Base-by-base conservation (phyloP, 1,140 invertebrate species). In the Grapholita molesta region DNA sequence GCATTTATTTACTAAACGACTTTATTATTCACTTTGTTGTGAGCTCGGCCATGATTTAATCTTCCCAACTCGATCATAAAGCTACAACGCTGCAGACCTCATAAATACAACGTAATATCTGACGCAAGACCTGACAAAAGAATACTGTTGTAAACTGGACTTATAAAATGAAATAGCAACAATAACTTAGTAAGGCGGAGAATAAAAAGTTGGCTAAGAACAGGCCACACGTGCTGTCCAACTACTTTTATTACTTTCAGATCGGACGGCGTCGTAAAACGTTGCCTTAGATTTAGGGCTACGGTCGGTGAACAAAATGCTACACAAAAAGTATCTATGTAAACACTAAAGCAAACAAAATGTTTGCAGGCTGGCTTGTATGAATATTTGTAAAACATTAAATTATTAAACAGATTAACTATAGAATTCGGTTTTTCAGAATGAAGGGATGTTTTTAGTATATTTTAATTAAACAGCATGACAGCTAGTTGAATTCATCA, bases 211-310 rank as follows among this genome's bases (percentile, higher is more conserved):
- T 65, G 15, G 15, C 64, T 18, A 24, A 65, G 64, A 38, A 65
- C 32, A 23, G 64, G 30, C 64, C 64, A 65, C 64, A 65, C 64
- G 33, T 65, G 64, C 23, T 21, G 64, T 15, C 64, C 64, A 38
- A 65, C 64, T 65, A 65, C 64, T 65, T 65, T 65, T 65, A 65
- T 65, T 65, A 65, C 15, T 65, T 65, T 24, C 32, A 38, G 64
- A 61, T 61, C 55, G 55, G 55, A 9, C 53, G 15, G 18, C 25
- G 55, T 30, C 55, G 28, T 61, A 61, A 48, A 61, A 61, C n/a
- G 25, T 57, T 57, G 53, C 25, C 28, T 61, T 61, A n/a, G 55
- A 30, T 61, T 61, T 30, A 28, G 25, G 55, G 3, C 21, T 57
- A 24, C 53, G 35, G 35, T 38, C 18, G 42, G 8, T 61, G 55